Base-by-base conservation (phyloP, 2,797 vertebrate species). In the Coccyzus lansbergi region DNA sequence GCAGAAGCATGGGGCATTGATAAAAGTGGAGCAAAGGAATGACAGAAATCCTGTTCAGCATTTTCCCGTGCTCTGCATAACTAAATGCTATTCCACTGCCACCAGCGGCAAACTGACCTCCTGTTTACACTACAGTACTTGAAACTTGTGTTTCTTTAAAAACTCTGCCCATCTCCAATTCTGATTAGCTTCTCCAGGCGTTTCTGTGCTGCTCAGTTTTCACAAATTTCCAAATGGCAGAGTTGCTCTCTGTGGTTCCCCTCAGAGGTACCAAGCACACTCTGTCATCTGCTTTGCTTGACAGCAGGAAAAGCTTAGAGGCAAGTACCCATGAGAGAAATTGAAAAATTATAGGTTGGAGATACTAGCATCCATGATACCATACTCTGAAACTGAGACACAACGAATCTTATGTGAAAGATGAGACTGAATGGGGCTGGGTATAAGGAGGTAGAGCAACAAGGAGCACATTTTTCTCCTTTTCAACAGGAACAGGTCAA, bases 31-130 rank as follows among this genome's bases (percentile, higher is more conserved):
- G 90, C 76, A 83, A 81, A 69, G 56, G 48, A 88, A 76, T 22
- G 48, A 78, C 58, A 95, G 55, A 89, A 95, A 92, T 40, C 55
- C 48, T 67, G n/a, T 69, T 86, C 83, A 91, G 89, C 51, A 36
- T 55, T 86, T 86, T 81, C 44, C 62, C 40, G 22, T 38, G 53
- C 62, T 89, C 64, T 67, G 44, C 67, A 21, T 59, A 79, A 79
- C 56, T 60, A 40, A 78, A 22, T 40, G 63, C 24, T 60, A 56
- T 69, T 93, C 75, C 67, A 82, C 58, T 46, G 67, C 91, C 63
- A 53, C 49, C 53, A 74, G 63, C 89, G 87, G 51, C 33, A 63
- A 89, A 75, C 48, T 44, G 69, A 72, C 87, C 63, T 79, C 52
- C 36, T 77, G 42, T 69, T 93, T 91, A 94, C 24, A 92, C 40